phyloP scores from a whole-genome alignment of 2,888 invertebrate species.

The Adineta ricciae region DNA sequence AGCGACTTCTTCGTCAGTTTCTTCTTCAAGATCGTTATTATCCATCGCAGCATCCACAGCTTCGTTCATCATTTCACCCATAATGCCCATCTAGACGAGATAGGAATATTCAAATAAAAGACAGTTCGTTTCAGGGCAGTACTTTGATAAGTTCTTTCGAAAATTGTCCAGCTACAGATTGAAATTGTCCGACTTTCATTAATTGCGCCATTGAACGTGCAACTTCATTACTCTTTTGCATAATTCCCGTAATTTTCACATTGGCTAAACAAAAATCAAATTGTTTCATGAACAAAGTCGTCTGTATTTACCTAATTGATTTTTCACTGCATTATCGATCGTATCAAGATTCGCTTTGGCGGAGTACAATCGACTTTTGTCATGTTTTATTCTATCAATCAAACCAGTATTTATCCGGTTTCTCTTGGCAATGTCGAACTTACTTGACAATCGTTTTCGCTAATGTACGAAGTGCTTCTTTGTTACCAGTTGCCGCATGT shows the following conservation, averaged over 20 bases:
- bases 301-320: conserved; percentile 13
- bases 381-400: not conserved
- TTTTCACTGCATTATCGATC: conserved; percentile 5
- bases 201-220: not conserved
- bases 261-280: not conserved
- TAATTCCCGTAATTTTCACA: not conserved
- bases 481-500: not conserved
- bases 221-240: conserved; percentile 21
- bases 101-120: not conserved
- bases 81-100: not conserved
- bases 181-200: not conserved
- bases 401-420: not conserved
- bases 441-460: conserved; percentile 2
- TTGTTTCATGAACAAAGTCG: too few species aligned
- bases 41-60: not conserved
- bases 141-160: not conserved
- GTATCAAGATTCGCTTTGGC: conserved; percentile 5
- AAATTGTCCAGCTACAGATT: not conserved
- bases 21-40: conserved; percentile 18
- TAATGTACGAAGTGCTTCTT: conserved; percentile 1
- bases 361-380: not conserved
- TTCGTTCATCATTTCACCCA: conserved; percentile 17
- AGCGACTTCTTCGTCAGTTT: conserved; percentile 7
- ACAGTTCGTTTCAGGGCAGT: not conserved
- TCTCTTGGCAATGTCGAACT: not conserved